Evolutionary conservation across 2,113 vertebrate species (phyloP).

Genomic region (human): GRCh38 chr2:207494001-207494500

Average conservation of each 20-base stretch:
- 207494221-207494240: background rate
- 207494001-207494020: background rate
- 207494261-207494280: background rate
- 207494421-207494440: background rate
- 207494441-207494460: background rate
- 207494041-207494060: background rate
- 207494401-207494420: background rate
- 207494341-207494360: conserved; percentile 7
- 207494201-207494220: background rate
- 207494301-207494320: background rate
- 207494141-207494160: background rate
- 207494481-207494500: background rate
- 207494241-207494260: background rate
- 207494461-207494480: background rate
- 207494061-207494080: background rate
- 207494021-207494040: background rate
- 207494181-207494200: background rate
- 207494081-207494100: background rate
- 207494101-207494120: background rate
- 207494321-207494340: background rate
- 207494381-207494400: background rate
- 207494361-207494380: background rate
- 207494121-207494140: background rate
- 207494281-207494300: background rate
- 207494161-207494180: background rate